phyloP scores from a whole-genome alignment of 2,113 vertebrate genomes.

The Erpornis zantholeuca region DNA sequence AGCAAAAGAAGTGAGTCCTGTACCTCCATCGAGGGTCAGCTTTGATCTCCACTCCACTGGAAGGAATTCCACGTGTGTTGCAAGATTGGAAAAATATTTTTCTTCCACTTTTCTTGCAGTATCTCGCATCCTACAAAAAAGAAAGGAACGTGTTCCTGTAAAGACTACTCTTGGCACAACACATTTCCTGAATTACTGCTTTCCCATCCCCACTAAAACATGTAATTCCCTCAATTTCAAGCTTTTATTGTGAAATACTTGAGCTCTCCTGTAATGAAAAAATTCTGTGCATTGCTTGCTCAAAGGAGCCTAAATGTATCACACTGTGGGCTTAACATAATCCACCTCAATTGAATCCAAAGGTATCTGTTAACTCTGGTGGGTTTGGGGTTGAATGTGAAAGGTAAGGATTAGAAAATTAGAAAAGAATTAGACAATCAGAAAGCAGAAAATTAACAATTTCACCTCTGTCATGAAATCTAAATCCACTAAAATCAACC shows the following conservation, averaged over 20 bases:
- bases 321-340: not conserved
- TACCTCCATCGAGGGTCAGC: slow-evolving; percentile 95
- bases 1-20: not conserved
- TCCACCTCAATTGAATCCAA: not conserved
- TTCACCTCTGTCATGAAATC: not conserved
- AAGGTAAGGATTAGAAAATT: not conserved
- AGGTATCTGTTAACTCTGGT: not conserved
- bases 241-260: not conserved
- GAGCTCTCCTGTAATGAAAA: not conserved
- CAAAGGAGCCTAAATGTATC: not conserved
- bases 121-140: slow-evolving; percentile 87
- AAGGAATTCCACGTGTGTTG: slow-evolving; percentile 92
- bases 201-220: not conserved
- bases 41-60: slow-evolving; percentile 98
- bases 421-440: not conserved
- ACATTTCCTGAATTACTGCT: not conserved
- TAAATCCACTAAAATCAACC: not conserved
- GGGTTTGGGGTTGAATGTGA: not conserved
- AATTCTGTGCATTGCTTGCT: not conserved
- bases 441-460: not conserved
- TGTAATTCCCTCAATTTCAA: not conserved
- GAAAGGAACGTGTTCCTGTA: not conserved
- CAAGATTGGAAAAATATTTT: slow-evolving; percentile 89
- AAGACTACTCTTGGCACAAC: not conserved
- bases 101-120: slow-evolving; percentile 96